Conservation (phyloP, 1,140 invertebrate genomes). For the Tetragonula clypearis region DNA sequence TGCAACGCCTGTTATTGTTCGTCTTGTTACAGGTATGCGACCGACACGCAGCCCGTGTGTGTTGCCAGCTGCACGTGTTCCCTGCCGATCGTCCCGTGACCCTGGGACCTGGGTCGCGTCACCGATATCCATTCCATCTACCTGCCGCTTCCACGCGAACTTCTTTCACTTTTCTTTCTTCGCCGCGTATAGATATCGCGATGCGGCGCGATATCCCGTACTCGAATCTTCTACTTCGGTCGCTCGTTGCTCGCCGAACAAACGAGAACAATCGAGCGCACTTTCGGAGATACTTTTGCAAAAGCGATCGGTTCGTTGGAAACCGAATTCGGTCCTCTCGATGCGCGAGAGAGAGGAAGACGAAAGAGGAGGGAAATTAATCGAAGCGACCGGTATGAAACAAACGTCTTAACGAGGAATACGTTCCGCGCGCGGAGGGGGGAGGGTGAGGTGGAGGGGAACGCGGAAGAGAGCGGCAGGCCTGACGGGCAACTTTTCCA, state of each 20-base stretch:
- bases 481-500: constrained; percentile 10
- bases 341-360: too few relatives aligned
- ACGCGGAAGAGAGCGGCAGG: constrained; percentile 7
- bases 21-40: constrained; percentile 55
- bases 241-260: background rate
- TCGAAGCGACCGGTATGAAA: constrained; percentile 30
- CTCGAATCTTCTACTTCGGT: background rate
- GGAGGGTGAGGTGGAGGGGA: background rate
- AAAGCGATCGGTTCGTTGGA: background rate
- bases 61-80: constrained; percentile 55
- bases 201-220: too few relatives aligned
- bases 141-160: constrained; percentile 6
- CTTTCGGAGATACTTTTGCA: background rate
- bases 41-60: constrained; percentile 38
- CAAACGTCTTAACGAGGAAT: constrained; percentile 31
- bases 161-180: constrained; percentile 29
- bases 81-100: constrained; percentile 51
- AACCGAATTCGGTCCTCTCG: too few relatives aligned
- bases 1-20: constrained; percentile 69
- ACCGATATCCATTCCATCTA: constrained; percentile 30
- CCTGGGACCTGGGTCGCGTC: constrained; percentile 56
- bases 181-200: too few relatives aligned
- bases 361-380: background rate
- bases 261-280: background rate
- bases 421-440: background rate